These are phyloP conservation scores for Sus cebifrons DNA, from an alignment of 2,797 vertebrate genomes.

Conservation along the genomic window DNA sequence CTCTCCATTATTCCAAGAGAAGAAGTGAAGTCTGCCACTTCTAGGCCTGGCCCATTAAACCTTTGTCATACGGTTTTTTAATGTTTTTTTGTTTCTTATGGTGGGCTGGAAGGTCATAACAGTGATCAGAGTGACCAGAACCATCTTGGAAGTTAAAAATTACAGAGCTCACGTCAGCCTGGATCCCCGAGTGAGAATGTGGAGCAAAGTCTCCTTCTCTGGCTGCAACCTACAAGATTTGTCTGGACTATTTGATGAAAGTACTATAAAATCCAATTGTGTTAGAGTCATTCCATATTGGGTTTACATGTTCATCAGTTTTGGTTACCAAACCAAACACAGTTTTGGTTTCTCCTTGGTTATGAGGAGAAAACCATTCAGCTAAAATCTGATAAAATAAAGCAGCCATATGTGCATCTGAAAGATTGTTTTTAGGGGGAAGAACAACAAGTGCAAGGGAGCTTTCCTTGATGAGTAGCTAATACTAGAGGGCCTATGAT, in stretches of 20 bases:
- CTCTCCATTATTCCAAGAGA: background rate
- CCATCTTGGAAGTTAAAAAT: conserved; percentile 13
- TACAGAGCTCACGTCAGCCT: background rate
- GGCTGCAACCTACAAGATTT: background rate
- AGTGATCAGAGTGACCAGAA: background rate
- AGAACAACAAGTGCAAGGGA: background rate
- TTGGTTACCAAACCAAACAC: background rate
- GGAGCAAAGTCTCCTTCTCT: background rate
- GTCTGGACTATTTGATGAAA: background rate
- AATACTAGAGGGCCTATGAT: accelerated
- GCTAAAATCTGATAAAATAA: background rate
- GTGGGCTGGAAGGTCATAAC: background rate
- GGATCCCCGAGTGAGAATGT: background rate
- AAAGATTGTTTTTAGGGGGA: background rate
- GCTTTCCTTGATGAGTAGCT: background rate
- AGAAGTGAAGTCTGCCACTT: background rate
- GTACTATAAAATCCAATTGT: background rate
- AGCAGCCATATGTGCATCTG: background rate
- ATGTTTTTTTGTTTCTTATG: conserved; percentile 6
- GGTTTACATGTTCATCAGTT: background rate
- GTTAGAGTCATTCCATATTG: background rate
- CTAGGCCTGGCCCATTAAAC: background rate
- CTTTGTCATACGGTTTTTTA: background rate
- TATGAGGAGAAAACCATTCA: background rate
- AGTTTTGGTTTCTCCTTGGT: too few relatives aligned